Base-by-base conservation (phyloP, 2,888 invertebrate genomes). In the Nezara viridula region DNA sequence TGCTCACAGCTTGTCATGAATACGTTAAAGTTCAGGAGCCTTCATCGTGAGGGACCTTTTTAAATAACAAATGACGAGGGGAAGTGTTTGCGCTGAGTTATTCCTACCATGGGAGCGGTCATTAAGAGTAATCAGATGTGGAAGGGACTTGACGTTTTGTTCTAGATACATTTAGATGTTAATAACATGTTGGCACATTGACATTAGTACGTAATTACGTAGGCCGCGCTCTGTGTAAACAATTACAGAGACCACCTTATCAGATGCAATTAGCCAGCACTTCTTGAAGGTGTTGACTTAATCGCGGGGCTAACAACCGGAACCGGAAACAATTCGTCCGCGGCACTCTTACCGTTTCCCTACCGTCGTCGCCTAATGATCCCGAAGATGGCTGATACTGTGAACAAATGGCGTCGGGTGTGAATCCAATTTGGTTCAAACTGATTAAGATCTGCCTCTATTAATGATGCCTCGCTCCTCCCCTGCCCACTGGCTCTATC, bases 81-180 rank as follows among this genome's bases (percentile, higher is more conserved):
- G 24, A n/a, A 81, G 81, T 44, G 81, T 47, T 81, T 44, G 81
- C 81, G 44, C 24, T 47, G 40, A 86, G 52, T 86, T 52, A 86
- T 86, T 86, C 52, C 55, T 27, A 40, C 40, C 37, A 50, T n/a
- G 50, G 50, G 40, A 55, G 86, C 40, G 19, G 40, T 40, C 86
- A 86, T 86, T 86, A 86, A 55, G 24, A 40, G 52, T 40, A 86
- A 86, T 86, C 52, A 86, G 86, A 86, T 86, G 86, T 24, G 81
- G 81, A 81, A 81, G 60, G 86, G 86, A 24, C 52, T 50, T 55
- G 52, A 21, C 86, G 86, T 86, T 86, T 86, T 86, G 86, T 86
- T 86, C 86, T 55, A 86, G 86, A 86, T 86, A 86, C 52, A 86
- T 86, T 55, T 55, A 86, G 86, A 86, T 86, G 55, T 86, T 86